Conservation (phyloP, 2,113 vertebrate species). For the Atlantisia rogersi region DNA sequence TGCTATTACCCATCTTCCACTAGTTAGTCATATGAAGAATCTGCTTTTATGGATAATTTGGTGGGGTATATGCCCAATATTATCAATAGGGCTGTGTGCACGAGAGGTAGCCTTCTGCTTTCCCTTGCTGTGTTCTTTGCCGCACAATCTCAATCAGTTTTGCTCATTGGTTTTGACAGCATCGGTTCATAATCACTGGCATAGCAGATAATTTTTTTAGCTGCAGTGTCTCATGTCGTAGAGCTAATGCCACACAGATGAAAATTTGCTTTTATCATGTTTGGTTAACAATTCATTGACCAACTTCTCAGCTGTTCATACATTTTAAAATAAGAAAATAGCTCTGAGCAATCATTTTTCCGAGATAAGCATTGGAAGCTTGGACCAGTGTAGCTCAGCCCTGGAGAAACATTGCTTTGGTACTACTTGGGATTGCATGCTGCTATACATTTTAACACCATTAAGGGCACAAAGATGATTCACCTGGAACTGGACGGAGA, state of each 20-base stretch:
- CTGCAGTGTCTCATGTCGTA: background rate
- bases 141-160: background rate
- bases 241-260: background rate
- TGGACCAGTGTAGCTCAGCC: background rate
- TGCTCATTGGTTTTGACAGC: background rate
- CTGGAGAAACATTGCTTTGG: background rate
- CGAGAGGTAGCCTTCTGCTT: background rate
- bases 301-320: background rate
- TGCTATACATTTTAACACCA: background rate
- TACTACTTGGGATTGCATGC: background rate
- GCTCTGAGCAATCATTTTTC: conserved; percentile 8
- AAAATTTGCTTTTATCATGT: background rate
- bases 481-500: background rate
- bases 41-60: background rate
- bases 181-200: background rate
- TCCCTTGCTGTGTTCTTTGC: background rate
- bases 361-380: background rate
- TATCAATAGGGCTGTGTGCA: background rate
- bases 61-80: background rate
- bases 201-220: background rate
- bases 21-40: background rate
- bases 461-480: background rate
- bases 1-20: background rate
- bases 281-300: conserved; percentile 1
- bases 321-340: conserved; percentile 32